Conservation (phyloP, 2,113 vertebrate genomes). For the Nannobrachium achirus region DNA sequence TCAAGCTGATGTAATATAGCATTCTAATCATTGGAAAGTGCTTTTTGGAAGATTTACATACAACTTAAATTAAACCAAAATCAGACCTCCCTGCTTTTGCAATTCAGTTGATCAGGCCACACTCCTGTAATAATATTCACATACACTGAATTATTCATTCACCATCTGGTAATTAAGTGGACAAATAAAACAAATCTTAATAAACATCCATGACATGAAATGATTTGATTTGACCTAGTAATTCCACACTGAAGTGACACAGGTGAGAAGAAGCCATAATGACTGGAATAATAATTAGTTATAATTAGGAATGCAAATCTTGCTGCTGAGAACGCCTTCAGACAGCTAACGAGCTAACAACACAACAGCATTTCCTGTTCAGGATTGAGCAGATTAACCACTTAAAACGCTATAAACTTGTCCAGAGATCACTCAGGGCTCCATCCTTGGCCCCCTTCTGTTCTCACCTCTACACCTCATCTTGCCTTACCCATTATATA, state of each 20-base stretch:
- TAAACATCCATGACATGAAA: background rate
- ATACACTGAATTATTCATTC: slow-evolving; percentile 16
- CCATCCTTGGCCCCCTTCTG: no score
- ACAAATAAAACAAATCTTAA: background rate
- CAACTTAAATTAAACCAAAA: no score
- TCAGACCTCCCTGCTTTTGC: no score
- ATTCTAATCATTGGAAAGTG: no score
- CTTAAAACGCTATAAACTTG: no score
- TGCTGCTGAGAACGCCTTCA: slow-evolving; percentile 3
- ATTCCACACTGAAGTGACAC: background rate
- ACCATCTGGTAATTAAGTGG: background rate
- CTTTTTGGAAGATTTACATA: no score
- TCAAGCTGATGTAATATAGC: no score
- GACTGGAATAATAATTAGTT: slow-evolving; percentile 4
- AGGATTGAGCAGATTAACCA: no score
- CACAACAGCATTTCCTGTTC: background rate
- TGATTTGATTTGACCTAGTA: background rate
- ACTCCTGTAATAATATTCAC: background rate
- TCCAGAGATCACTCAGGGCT: no score
- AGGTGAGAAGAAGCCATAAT: slow-evolving; percentile 5
- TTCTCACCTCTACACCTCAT: no score
- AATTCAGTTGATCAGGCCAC: background rate
- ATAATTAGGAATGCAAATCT: slow-evolving; percentile 1
- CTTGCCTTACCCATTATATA: no score
- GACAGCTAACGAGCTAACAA: background rate